Conservation (phyloP, 2,113 vertebrate species). For the Fulica atra region DNA sequence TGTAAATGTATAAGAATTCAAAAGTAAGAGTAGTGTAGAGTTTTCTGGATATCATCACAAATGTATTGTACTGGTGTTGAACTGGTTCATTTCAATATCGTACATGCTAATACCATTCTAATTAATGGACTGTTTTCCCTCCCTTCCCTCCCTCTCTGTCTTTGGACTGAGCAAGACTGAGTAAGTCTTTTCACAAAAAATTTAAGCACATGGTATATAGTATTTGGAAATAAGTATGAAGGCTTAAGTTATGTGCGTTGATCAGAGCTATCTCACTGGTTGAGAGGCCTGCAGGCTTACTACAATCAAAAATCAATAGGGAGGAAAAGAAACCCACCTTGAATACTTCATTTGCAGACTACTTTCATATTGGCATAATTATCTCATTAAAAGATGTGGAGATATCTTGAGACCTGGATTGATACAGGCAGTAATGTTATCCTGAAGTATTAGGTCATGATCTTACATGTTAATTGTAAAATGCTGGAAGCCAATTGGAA, state of each 20-base stretch:
- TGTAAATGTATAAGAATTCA: not conserved
- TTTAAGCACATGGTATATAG: accelerated
- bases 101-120: not conserved
- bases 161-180: not conserved
- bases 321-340: accelerated
- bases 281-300: not conserved
- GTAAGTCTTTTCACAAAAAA: not conserved
- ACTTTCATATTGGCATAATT: not conserved
- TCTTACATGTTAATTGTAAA: not conserved
- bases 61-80: not conserved
- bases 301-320: not conserved
- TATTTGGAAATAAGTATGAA: not conserved
- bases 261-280: not conserved
- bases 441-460: not conserved
- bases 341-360: not conserved
- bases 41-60: not conserved
- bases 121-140: not conserved
- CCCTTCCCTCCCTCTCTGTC: too few species aligned
- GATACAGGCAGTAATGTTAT: not conserved
- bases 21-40: accelerated
- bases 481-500: not conserved
- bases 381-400: not conserved
- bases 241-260: not conserved
- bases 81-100: not conserved
- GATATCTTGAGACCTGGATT: not conserved